phyloP scores from a whole-genome alignment of 2,113 vertebrate species.

The Calyptommatus sinebrachiatus region DNA sequence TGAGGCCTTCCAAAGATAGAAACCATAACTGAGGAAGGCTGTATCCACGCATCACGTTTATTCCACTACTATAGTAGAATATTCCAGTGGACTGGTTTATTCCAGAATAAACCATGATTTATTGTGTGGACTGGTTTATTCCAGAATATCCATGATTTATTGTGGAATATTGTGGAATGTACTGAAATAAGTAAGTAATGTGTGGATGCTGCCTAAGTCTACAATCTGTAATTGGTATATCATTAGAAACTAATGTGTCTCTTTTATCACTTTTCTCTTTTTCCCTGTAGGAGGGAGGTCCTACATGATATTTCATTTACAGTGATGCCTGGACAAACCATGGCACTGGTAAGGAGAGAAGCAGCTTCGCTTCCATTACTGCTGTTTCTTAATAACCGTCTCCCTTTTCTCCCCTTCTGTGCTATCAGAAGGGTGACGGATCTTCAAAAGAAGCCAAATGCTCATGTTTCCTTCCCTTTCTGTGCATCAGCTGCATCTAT shows the following conservation, averaged over 20 bases:
- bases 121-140: too few relatives aligned
- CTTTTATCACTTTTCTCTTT: not conserved
- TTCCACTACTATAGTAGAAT: not conserved
- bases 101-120: too few relatives aligned
- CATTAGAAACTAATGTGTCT: too few relatives aligned
- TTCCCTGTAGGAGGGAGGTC: constrained; percentile 80
- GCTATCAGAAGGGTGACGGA: not conserved
- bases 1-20: not conserved
- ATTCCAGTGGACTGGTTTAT: not conserved
- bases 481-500: not conserved
- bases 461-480: not conserved
- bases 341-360: constrained; percentile 84
- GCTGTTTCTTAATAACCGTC: not conserved
- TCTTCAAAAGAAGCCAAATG: too few relatives aligned
- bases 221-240: too few relatives aligned
- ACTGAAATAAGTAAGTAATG: too few relatives aligned
- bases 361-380: not conserved
- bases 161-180: too few relatives aligned
- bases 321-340: constrained; percentile 88
- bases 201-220: too few relatives aligned
- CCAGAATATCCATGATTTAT: too few relatives aligned
- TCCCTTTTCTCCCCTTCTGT: not conserved
- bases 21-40: not conserved
- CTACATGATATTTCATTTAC: constrained; percentile 90
- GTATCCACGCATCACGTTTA: too few relatives aligned